These are phyloP conservation scores for Tetrax tetrax DNA, from an alignment of 2,113 vertebrate species.

Conservation along the genomic window DNA sequence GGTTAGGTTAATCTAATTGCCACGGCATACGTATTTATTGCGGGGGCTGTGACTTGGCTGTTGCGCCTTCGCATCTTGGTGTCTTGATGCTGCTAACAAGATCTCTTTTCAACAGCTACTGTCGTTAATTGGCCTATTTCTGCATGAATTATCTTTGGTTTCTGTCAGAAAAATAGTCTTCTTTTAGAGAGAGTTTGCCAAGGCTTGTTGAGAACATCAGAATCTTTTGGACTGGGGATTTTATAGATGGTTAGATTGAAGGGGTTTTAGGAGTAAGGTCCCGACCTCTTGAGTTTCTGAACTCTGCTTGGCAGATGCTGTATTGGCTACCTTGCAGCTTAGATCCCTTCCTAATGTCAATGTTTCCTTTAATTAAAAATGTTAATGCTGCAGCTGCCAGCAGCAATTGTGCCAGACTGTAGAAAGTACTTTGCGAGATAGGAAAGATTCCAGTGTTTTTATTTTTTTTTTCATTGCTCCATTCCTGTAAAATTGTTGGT, in stretches of 20 bases:
- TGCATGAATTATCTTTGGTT: constrained; percentile 56
- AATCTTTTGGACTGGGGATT: constrained; percentile 1
- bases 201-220: background rate
- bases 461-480: background rate
- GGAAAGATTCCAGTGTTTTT: background rate
- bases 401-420: background rate
- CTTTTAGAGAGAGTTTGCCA: constrained; percentile 55
- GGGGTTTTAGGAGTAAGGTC: constrained; percentile 44
- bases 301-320: constrained; percentile 41
- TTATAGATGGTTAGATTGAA: constrained; percentile 11
- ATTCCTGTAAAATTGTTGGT: background rate
- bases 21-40: background rate
- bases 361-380: constrained; percentile 51
- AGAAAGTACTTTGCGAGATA: background rate
- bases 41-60: background rate
- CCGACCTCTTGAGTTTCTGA: background rate
- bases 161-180: constrained; percentile 66
- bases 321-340: constrained; percentile 25
- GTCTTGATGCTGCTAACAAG: background rate
- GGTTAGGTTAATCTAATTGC: background rate
- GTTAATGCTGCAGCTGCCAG: constrained; percentile 5
- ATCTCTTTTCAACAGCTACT: constrained; percentile 17
- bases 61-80: background rate
- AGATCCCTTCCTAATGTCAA: constrained; percentile 2
- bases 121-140: constrained; percentile 62